These are phyloP conservation scores for Drosophila eugracilis DNA, from an alignment of 1,140 invertebrate species.

Conservation along the genomic window DNA sequence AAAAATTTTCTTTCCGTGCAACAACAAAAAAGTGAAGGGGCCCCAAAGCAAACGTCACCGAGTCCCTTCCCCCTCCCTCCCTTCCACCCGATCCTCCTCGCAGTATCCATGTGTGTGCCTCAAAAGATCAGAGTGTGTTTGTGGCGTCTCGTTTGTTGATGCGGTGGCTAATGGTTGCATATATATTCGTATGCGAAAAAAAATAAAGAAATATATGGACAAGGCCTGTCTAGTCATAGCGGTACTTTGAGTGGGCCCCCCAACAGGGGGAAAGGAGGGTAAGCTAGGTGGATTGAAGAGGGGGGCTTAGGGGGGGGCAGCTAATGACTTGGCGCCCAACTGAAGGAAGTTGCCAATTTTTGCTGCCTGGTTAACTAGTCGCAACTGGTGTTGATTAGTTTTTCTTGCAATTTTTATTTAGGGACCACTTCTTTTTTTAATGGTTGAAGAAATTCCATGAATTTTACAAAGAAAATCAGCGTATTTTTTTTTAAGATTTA, in stretches of 20 bases:
- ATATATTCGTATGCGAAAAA: conserved; percentile 18
- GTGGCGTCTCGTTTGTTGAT: conserved; percentile 60
- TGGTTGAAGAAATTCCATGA: background rate
- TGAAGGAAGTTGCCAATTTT: conserved; percentile 74
- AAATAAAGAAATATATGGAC: conserved; percentile 21
- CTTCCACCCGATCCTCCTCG: conserved; percentile 26
- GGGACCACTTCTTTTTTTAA: conserved; percentile 1
- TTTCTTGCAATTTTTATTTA: conserved; percentile 1
- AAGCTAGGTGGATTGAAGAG: background rate
- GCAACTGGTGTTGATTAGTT: conserved; percentile 55
- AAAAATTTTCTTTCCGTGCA: conserved; percentile 8
- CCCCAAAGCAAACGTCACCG: conserved; percentile 59
- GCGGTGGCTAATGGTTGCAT: conserved; percentile 62
- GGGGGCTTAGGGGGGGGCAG: conserved; percentile 39
- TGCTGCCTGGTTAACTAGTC: conserved; percentile 37
- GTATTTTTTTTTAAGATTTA: too few species aligned
- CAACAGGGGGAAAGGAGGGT: background rate
- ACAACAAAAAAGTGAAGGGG: conserved; percentile 79
- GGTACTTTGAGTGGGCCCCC: conserved; percentile 70
- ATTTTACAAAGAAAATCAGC: background rate
- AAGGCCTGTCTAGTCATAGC: conserved; percentile 72
- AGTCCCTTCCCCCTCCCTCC: conserved; percentile 38
- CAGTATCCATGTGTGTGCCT: conserved; percentile 38
- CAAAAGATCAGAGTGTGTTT: conserved; percentile 38
- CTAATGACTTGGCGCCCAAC: conserved; percentile 78